Percentiles rank a stretch among this genome's conserved stretches.
These are phyloP conservation scores for honey bee (Apis mellifera) DNA, from an alignment of 1,140 invertebrate species.

Conservation along the genomic window Amel_HAv3.1 CM009938.2:8822001-8822500, in stretches of 20 bases:
- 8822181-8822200: too few species aligned
- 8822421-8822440: not conserved
- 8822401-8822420: slow-evolving; percentile 24
- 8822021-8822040: too few species aligned
- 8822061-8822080: too few species aligned
- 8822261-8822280: not conserved
- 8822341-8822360: slow-evolving; percentile 4
- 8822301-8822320: not conserved
- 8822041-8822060: too few species aligned
- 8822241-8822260: not conserved
- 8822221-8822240: too few species aligned
- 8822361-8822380: not conserved
- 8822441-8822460: not conserved
- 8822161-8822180: too few species aligned
- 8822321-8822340: not conserved
- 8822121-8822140: too few species aligned
- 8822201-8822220: too few species aligned
- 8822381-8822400: not conserved
- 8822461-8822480: not conserved
- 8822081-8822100: too few species aligned
- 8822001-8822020: too few species aligned
- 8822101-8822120: too few species aligned
- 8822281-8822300: not conserved
- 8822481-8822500: not conserved
- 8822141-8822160: too few species aligned